Percentiles rank a stretch among this genome's conserved stretches.
These are phyloP conservation scores for Gila robusta DNA, from an alignment of 2,797 vertebrate species.

Conservation along the genomic window DNA sequence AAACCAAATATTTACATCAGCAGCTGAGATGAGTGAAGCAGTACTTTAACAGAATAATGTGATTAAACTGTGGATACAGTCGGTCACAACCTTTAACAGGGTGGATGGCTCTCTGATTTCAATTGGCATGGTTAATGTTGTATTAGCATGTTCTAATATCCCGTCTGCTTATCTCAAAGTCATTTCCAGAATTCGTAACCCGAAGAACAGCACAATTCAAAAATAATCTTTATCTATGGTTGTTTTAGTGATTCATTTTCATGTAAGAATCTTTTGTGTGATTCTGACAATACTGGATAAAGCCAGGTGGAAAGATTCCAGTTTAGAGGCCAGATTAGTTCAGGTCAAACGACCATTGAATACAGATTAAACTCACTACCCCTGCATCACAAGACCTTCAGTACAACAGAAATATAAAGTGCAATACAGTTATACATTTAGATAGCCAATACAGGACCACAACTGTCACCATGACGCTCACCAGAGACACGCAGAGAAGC, in stretches of 20 bases:
- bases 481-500: slow-evolving; percentile 19
- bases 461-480: slow-evolving; percentile 35
- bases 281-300: not conserved
- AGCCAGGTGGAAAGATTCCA: not conserved
- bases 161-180: not conserved
- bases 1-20: slow-evolving; percentile 32
- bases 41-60: slow-evolving; percentile 2
- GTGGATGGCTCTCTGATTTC: not conserved
- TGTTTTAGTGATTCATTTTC: not conserved
- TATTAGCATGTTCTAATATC: not conserved
- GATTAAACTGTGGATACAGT: not conserved
- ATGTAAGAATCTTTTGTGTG: not conserved
- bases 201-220: not conserved
- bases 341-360: not conserved
- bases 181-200: not conserved
- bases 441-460: not conserved
- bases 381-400: not conserved
- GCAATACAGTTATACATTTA: not conserved
- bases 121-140: not conserved
- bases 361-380: not conserved
- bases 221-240: not conserved
- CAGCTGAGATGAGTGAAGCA: not conserved
- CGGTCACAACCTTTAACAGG: not conserved
- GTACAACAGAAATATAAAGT: not conserved
- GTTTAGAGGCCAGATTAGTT: not conserved